Base-by-base conservation (phyloP, 1,140 invertebrate species). In the Teleogryllus occipitalis region DNA sequence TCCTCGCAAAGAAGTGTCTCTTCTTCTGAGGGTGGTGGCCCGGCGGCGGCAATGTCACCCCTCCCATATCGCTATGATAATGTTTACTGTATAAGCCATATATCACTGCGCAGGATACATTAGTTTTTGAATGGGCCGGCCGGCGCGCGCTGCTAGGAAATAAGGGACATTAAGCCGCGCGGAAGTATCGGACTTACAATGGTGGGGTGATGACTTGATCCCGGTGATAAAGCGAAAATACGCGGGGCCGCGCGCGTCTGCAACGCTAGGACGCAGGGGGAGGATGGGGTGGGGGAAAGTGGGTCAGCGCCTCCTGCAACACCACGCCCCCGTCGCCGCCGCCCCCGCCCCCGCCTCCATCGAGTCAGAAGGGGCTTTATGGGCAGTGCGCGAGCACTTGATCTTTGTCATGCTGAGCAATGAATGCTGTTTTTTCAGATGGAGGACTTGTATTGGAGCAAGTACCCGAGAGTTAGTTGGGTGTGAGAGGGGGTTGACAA, bases 171-270 rank as follows among this genome's bases (percentile, higher is more conserved):
- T 65, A 65, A 65, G 54, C 54, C 54, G 10, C 54, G 18, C 54
- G 54, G 54, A 65, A 65, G 54, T 65, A 65, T 65, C 54, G 54
- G 54, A 65, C 54, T 65, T 65, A 65, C 54, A 65, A 65, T 65
- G 54, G 54, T 14, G 54, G 54, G 54, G 54, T 65, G 54, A 65
- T 65, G 54, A 65, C 54, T 65, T 65, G 54, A 65, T 65, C 54
- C 54, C 54, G 18, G 18, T 65, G 54, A 65, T 65, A 65, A 65
- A 65, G 54, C 54, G 54, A 65, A 65, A 65, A 65, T 65, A 65
- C 54, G 54, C 54, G 18, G 10, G 2, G 54, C 18, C 2, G 0
- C 2, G 10, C 54, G 54, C 10, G 54, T 1, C 10, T 65, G 54
- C 54, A 0, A 7, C 10, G 18, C 10, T 18, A 65, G 18, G 54